Evolutionary conservation across 2,888 invertebrate genomes (phyloP), one percentile per base, ranked within the genome.

Genomic region (Harpagoxenus sublaevis): DNA sequence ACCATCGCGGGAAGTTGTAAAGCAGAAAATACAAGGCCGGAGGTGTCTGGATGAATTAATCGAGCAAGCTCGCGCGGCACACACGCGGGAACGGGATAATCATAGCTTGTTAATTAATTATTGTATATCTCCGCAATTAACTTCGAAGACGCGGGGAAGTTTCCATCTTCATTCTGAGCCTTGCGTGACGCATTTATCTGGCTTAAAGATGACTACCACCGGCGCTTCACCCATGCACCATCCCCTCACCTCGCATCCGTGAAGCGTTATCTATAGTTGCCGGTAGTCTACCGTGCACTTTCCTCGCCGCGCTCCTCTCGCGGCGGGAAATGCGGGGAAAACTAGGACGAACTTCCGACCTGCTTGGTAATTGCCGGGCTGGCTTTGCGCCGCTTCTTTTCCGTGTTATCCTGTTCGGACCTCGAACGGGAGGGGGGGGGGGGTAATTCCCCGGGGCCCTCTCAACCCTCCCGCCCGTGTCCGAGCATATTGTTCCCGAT

Each of bases 261-360:
- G 12, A 60, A 82, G 48, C 42, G 45, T 83, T 83, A 75, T 57
- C 53, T 55, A 63, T 55, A 63, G 45, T 39, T 48, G 28, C 65
- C 23, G 39, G 31, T 51, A 15, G 60, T 48, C 31, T 6, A 39
- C 66, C 48, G 77, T 42, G 53, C 28, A 45, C 8, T 62, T 73
- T 42, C 35, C 45, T 68, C 65, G 53, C 31, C 45, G 8, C 45
- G 6, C 78, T 42, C 60, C 71, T 2, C 42, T 42, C 42, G 35
- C 5, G 3, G 35, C 42, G 79, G 62, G 18, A 74, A 84, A 82
- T 75, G 60, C 42, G 57, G 28, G 65, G 78, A 84, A 88, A 85
- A 87, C 84, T 86, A 60, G 83, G 84, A 39, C 86, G 77, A 89
- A 88, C 77, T 86, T 77, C 82, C 70, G 66, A 77, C 55, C 51